Evolutionary conservation across 2,797 vertebrate species (phyloP).

Genomic region (Platalea minor): DNA sequence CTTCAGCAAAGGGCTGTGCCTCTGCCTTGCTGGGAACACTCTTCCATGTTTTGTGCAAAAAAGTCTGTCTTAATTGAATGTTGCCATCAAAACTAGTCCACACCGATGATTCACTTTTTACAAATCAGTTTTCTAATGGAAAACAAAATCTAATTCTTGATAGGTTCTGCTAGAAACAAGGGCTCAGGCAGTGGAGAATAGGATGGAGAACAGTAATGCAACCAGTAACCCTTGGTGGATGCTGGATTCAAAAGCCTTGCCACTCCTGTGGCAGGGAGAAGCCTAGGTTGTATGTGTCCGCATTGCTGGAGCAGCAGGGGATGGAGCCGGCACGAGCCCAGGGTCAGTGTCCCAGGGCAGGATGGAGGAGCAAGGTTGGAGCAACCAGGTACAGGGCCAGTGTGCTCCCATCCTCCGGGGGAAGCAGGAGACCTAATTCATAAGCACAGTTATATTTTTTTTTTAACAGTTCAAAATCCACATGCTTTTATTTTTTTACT

Average conservation of each 20-base stretch:
- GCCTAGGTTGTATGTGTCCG: background rate
- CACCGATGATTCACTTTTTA: fast-evolving
- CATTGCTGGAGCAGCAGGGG: background rate
- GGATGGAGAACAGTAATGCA: background rate
- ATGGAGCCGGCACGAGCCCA: background rate
- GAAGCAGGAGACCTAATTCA: background rate
- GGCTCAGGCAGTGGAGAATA: background rate
- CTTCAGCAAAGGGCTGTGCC: background rate
- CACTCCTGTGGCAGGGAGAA: background rate
- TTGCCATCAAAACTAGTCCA: background rate
- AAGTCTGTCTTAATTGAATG: background rate
- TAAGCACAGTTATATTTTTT: background rate
- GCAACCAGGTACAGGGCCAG: background rate
- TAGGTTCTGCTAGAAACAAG: background rate
- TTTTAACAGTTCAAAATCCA: background rate
- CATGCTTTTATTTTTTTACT: background rate
- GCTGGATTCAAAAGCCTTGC: background rate
- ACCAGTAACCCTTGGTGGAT: background rate
- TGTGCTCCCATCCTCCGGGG: background rate
- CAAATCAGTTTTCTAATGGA: background rate
- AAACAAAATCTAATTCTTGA: background rate
- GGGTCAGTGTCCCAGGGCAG: background rate
- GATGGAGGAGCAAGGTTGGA: background rate
- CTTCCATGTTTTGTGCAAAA: background rate
- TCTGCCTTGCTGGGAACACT: background rate